Evolutionary conservation across 2,888 invertebrate genomes (phyloP).

Genomic region (Himalopsyche japonica): DNA sequence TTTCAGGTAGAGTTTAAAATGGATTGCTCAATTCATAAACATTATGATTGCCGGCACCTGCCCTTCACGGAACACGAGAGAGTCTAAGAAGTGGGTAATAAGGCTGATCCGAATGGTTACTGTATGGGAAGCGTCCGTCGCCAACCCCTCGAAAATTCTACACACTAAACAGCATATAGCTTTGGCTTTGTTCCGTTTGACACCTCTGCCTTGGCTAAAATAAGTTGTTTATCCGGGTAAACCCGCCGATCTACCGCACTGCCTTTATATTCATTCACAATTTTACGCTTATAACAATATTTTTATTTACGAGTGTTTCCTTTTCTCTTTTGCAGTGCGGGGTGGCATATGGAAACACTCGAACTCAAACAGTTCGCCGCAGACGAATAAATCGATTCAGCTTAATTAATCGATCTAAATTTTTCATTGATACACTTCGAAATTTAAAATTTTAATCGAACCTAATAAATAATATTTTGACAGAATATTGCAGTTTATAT

Average conservation of each 20-base stretch:
- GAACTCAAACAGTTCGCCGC: neutral
- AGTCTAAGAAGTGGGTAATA: constrained; percentile 35
- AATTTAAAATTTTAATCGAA: no score
- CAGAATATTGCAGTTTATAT: no score
- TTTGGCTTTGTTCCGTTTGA: neutral
- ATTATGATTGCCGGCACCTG: neutral
- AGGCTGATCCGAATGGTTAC: constrained; percentile 31
- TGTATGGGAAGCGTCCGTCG: neutral
- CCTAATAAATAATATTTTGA: no score
- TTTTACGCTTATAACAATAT: constrained; percentile 38
- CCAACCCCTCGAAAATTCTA: neutral
- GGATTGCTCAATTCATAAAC: no score
- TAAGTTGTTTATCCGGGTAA: constrained; percentile 32
- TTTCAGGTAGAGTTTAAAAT: no score
- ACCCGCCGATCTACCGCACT: constrained; percentile 31
- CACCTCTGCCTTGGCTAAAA: neutral
- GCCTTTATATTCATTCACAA: constrained; percentile 32
- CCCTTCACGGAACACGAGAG: neutral
- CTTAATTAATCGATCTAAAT: no score
- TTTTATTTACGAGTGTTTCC: constrained; percentile 35
- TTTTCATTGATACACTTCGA: no score
- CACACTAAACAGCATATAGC: neutral
- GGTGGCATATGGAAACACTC: neutral
- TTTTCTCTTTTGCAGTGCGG: constrained; percentile 15
- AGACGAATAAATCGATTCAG: no score